Percentiles rank a stretch among this genome's conserved stretches.
phyloP scores from a whole-genome alignment of 2,113 vertebrate species.

The Enhydra lutris region DNA sequence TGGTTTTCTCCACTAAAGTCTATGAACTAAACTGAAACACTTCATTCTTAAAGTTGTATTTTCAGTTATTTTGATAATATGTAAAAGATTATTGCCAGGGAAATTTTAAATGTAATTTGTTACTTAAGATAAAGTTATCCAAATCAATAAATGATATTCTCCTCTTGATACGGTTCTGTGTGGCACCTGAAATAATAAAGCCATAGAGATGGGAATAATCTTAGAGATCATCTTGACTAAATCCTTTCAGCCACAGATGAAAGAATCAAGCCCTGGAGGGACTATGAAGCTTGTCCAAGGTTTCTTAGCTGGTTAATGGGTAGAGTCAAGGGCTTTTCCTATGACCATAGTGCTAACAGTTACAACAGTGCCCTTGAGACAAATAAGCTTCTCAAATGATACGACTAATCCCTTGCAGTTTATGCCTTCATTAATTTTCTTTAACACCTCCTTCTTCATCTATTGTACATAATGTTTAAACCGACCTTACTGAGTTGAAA shows the following conservation, averaged over 20 bases:
- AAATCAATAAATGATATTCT: neutral
- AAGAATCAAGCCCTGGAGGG: neutral
- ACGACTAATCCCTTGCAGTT: neutral
- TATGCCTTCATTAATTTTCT: slow-evolving; percentile 29
- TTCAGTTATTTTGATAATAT: neutral
- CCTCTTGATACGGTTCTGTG: neutral
- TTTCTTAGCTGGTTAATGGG: slow-evolving; percentile 30
- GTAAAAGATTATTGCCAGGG: neutral
- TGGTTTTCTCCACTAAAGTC: neutral
- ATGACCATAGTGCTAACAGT: neutral
- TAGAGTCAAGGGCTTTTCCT: neutral
- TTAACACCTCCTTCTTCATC: slow-evolving; percentile 8
- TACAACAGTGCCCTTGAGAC: neutral
- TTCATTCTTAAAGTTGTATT: neutral
- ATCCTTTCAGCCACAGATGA: neutral
- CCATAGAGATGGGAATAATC: neutral
- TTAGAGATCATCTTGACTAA: neutral
- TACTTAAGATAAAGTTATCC: neutral
- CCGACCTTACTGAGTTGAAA: neutral
- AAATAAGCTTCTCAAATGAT: neutral
- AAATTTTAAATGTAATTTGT: neutral
- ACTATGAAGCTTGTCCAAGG: neutral
- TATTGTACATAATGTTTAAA: slow-evolving; percentile 8
- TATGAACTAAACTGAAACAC: neutral
- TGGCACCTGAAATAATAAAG: neutral